A percentile compares a stretch with the other conserved stretches of the same genome.
phyloP scores from a whole-genome alignment of 2,797 vertebrate genomes.

The Hoplostethus mediterraneus region DNA sequence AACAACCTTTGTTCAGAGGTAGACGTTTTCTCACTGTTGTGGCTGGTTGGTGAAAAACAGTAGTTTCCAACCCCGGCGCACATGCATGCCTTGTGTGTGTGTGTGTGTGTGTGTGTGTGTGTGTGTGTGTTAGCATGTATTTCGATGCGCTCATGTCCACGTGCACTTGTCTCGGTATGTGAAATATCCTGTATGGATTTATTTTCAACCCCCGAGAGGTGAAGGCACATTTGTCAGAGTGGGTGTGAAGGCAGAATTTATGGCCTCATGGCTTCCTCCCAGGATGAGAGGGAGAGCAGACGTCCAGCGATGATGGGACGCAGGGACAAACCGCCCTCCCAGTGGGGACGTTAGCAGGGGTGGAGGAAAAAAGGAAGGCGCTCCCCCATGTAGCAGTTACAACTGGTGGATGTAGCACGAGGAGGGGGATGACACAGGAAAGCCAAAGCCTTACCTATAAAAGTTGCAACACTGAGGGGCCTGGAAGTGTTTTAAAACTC shows the following conservation, averaged over 20 bases:
- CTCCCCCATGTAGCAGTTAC: constrained; percentile 47
- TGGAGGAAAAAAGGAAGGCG: constrained; percentile 75
- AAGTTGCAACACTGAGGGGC: constrained; percentile 17
- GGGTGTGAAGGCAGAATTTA: constrained; percentile 90
- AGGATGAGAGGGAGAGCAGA: constrained; percentile 77
- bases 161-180: constrained; percentile 33
- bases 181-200: constrained; percentile 74
- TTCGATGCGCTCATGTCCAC: constrained; percentile 14
- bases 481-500: constrained; percentile 38
- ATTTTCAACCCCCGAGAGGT: constrained; percentile 79
- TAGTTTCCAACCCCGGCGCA: too few species aligned
- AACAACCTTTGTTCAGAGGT: too few species aligned
- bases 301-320: constrained; percentile 76
- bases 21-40: too few species aligned
- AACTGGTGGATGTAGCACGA: constrained; percentile 75
- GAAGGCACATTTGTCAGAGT: constrained; percentile 85
- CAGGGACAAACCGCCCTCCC: constrained; percentile 83
- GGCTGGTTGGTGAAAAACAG: too few species aligned
- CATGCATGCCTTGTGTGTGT: neutral
- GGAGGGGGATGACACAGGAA: constrained; percentile 48
- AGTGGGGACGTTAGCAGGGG: constrained; percentile 75
- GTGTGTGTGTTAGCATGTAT: neutral
- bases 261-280: constrained; percentile 87
- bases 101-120: constrained; percentile 22
- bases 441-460: constrained; percentile 33